phyloP scores from a whole-genome alignment of 2,797 vertebrate species.

The Pseudochromis fuscus region DNA sequence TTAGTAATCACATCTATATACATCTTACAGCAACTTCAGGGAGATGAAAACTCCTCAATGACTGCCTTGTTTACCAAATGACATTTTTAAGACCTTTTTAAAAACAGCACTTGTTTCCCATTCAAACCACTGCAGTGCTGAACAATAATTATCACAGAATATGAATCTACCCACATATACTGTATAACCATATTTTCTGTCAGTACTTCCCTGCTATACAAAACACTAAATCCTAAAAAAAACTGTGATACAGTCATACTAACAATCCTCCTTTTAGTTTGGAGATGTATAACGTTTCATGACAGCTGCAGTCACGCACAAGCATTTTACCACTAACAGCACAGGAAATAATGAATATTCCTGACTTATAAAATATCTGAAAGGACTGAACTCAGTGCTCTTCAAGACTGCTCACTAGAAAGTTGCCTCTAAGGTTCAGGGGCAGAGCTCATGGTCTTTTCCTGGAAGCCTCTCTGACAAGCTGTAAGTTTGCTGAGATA shows the following conservation, averaged over 20 bases:
- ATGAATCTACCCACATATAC: background rate
- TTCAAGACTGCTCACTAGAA: background rate
- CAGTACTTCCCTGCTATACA: too few relatives aligned
- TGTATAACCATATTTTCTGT: background rate
- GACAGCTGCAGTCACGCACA: too few relatives aligned
- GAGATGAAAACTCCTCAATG: background rate
- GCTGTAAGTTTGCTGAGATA: constrained; percentile 29
- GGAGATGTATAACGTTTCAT: too few relatives aligned
- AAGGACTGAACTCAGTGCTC: background rate
- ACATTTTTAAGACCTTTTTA: background rate
- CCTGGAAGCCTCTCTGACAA: constrained; percentile 35
- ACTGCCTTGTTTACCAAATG: background rate
- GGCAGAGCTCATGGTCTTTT: constrained; percentile 13
- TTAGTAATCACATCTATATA: too few relatives aligned
- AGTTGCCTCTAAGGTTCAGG: constrained; percentile 13
- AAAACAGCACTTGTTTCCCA: background rate
- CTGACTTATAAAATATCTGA: background rate
- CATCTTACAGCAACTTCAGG: background rate
- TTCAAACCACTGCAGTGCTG: background rate
- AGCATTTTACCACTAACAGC: background rate
- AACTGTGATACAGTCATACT: too few relatives aligned
- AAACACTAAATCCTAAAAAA: too few relatives aligned
- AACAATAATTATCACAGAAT: background rate
- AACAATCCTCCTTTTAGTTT: too few relatives aligned
- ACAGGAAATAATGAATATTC: constrained; percentile 1